phyloP scores from a whole-genome alignment of 2,797 vertebrate genomes.

The Menidia menidia region DNA sequence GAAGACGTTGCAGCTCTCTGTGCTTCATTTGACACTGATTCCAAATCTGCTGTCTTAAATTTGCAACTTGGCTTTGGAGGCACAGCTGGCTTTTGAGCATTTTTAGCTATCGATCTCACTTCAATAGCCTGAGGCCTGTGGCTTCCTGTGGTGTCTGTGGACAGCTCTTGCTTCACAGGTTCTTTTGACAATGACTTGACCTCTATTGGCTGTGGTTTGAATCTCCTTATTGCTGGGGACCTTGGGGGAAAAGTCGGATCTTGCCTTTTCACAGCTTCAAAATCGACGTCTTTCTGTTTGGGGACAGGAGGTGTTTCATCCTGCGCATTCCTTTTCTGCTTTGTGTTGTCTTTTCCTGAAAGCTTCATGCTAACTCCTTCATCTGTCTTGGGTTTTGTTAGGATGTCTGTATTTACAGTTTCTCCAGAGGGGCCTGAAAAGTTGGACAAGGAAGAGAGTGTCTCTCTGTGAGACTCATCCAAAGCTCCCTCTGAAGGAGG shows the following conservation, averaged over 20 bases:
- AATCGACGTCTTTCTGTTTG: constrained; percentile 67
- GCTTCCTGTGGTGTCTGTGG: constrained; percentile 29
- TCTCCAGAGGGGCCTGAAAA: constrained; percentile 30
- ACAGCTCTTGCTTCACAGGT: constrained; percentile 66
- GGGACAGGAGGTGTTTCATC: constrained; percentile 40
- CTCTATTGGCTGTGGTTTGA: constrained; percentile 73
- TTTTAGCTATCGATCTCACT: constrained; percentile 82
- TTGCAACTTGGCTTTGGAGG: constrained; percentile 82
- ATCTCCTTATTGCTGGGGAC: constrained; percentile 70
- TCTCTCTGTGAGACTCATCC: constrained; percentile 61
- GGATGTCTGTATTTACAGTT: constrained; percentile 34
- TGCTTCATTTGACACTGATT: constrained; percentile 58
- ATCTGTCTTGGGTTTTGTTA: constrained; percentile 51
- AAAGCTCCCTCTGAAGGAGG: constrained; percentile 41
- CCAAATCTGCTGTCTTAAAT: constrained; percentile 78
- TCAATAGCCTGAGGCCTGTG: constrained; percentile 78
- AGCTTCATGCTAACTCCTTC: constrained; percentile 43
- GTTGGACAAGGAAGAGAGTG: constrained; percentile 65
- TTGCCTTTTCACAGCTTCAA: constrained; percentile 74
- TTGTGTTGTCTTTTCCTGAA: constrained; percentile 44
- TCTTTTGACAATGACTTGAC: constrained; percentile 79
- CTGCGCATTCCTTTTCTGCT: constrained; percentile 38
- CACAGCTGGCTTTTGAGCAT: constrained; percentile 78
- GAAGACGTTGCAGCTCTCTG: constrained; percentile 51
- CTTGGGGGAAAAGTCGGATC: constrained; percentile 75